These are phyloP conservation scores for Campylomormyrus numenius DNA, from an alignment of 2,113 vertebrate species.

Conservation along the genomic window DNA sequence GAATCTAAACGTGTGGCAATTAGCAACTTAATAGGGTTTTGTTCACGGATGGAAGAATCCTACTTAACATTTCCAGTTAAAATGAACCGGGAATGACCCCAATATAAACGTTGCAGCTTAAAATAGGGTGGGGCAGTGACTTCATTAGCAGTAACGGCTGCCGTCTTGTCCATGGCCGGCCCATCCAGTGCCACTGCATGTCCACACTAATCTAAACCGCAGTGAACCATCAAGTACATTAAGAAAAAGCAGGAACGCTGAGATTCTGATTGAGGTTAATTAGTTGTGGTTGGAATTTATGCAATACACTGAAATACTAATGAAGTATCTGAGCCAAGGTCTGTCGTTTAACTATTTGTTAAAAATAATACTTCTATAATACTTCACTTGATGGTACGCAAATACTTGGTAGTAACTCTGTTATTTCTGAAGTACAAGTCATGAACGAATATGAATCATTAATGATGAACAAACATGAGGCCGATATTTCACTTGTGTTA, in stretches of 20 bases:
- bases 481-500: background rate
- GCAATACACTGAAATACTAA: slow-evolving; percentile 77
- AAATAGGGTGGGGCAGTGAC: slow-evolving; percentile 46
- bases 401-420: background rate
- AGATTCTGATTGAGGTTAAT: slow-evolving; percentile 96
- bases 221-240: slow-evolving; percentile 89
- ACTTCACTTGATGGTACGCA: background rate
- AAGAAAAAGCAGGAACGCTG: slow-evolving; percentile 63
- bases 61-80: slow-evolving; percentile 67
- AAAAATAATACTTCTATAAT: slow-evolving; percentile 25
- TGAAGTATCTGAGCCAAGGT: slow-evolving; percentile 68
- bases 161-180: slow-evolving; percentile 69
- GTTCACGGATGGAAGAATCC: slow-evolving; percentile 61
- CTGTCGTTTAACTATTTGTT: slow-evolving; percentile 67
- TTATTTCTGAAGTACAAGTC: background rate
- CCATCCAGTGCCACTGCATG: slow-evolving; percentile 84
- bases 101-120: slow-evolving; percentile 57
- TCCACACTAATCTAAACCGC: slow-evolving; percentile 80
- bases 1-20: slow-evolving; percentile 59
- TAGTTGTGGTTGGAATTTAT: slow-evolving; percentile 97
- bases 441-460: background rate
- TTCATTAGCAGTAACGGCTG: slow-evolving; percentile 71
- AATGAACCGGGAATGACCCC: slow-evolving; percentile 55
- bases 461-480: background rate
- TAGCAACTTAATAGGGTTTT: slow-evolving; percentile 61